These are phyloP conservation scores for Argyresthia goedartella DNA, from an alignment of 2,888 invertebrate genomes.

Conservation along the genomic window DNA sequence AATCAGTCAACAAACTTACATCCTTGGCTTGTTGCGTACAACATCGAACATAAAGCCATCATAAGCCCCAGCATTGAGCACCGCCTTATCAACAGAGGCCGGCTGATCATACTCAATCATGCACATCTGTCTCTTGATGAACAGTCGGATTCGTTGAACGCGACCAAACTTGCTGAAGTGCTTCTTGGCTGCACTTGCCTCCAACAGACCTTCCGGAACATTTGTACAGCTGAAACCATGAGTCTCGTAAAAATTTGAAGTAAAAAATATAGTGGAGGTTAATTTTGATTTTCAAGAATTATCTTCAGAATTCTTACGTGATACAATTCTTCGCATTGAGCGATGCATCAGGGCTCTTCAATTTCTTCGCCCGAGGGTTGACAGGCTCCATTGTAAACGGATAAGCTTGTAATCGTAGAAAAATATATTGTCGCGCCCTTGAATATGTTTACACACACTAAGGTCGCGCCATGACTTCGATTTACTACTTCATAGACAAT, in stretches of 20 bases:
- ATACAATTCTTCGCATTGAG: slow-evolving; percentile 47
- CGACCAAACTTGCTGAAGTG: slow-evolving; percentile 81
- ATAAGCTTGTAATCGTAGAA: too few species aligned
- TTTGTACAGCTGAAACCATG: slow-evolving; percentile 66
- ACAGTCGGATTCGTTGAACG: slow-evolving; percentile 74
- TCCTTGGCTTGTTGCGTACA: slow-evolving; percentile 61
- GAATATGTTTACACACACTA: background rate
- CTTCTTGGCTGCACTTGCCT: slow-evolving; percentile 70
- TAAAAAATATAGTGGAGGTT: background rate
- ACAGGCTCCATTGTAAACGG: slow-evolving; percentile 26
- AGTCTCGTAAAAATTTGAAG: background rate
- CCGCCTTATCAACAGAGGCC: slow-evolving; percentile 69
- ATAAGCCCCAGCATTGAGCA: slow-evolving; percentile 71
- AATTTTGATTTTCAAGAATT: background rate
- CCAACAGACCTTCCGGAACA: slow-evolving; percentile 75
- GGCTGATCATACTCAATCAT: slow-evolving; percentile 77
- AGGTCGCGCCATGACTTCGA: background rate
- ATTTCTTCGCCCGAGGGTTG: slow-evolving; percentile 30
- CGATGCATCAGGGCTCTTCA: slow-evolving; percentile 28
- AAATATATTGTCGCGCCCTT: background rate
- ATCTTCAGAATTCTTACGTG: slow-evolving; percentile 37
- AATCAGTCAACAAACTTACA: slow-evolving; percentile 26
- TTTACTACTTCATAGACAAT: too few species aligned
- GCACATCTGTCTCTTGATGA: slow-evolving; percentile 74
- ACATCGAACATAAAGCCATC: slow-evolving; percentile 74